Percentiles rank a stretch among this genome's conserved stretches.
Conservation (phyloP, 2,113 vertebrate genomes). For the Dromiciops gliroides region DNA sequence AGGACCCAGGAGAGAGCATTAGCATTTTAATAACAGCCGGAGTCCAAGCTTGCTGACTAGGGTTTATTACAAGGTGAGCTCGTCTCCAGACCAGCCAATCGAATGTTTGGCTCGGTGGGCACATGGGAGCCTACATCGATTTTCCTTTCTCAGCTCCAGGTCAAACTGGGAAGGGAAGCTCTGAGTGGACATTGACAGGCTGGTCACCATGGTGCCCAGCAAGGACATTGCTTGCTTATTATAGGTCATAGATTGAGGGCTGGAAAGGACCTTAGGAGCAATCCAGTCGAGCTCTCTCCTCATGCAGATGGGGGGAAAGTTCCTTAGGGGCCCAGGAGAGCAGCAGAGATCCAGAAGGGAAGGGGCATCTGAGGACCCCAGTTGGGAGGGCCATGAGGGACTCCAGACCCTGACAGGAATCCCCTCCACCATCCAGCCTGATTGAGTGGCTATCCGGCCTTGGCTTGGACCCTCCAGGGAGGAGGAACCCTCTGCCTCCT, state of each 20-base stretch:
- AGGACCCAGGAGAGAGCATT: neutral
- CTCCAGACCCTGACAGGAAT: neutral
- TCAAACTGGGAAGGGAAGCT: neutral
- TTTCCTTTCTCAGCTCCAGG: neutral
- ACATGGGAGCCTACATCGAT: neutral
- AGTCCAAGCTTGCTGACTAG: neutral
- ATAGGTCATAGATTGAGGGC: neutral
- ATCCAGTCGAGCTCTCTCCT: neutral
- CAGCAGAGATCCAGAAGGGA: neutral
- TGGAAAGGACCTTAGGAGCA: neutral
- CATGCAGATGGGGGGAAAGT: neutral
- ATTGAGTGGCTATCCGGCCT: too few relatives aligned
- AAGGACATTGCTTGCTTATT: neutral
- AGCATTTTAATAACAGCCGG: neutral
- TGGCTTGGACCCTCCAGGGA: too few relatives aligned
- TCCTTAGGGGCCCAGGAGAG: accelerated
- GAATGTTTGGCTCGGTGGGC: neutral
- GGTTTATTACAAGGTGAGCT: neutral
- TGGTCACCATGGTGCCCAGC: neutral
- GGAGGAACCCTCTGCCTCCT: neutral
- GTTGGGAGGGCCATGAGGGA: neutral
- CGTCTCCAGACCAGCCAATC: neutral
- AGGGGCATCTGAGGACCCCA: neutral
- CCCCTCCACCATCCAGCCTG: neutral
- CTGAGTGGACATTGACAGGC: neutral